Conservation (phyloP, 2,888 invertebrate genomes). For the Drosophila paramelanica region DNA sequence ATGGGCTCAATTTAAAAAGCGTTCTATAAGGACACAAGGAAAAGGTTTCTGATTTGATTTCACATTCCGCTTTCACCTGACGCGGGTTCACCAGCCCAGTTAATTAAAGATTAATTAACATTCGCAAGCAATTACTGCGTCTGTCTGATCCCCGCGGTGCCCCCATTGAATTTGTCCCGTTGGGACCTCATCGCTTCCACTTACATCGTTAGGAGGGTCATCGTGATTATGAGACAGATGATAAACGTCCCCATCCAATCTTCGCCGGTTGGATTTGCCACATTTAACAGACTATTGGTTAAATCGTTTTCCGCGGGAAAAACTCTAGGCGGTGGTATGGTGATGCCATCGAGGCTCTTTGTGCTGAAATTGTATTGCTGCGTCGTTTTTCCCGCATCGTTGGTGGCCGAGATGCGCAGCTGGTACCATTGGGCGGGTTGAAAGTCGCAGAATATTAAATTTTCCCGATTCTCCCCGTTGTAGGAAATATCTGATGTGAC, state of each 20-base stretch:
- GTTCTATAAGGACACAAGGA: not conserved
- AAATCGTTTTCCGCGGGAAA: slow-evolving; percentile 84
- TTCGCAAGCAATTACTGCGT: slow-evolving; percentile 54
- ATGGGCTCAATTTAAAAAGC: slow-evolving; percentile 2
- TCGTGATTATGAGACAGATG: slow-evolving; percentile 83
- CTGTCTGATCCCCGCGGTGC: slow-evolving; percentile 1
- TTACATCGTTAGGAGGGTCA: slow-evolving; percentile 83
- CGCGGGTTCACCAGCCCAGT: slow-evolving; percentile 22
- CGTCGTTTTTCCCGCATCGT: slow-evolving; percentile 88
- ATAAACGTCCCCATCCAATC: slow-evolving; percentile 84
- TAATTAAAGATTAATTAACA: slow-evolving; percentile 69
- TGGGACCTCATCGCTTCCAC: slow-evolving; percentile 45
- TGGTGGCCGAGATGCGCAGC: slow-evolving; percentile 87
- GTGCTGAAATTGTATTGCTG: slow-evolving; percentile 88
- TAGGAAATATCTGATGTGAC: slow-evolving; percentile 85
- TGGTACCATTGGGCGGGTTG: slow-evolving; percentile 87
- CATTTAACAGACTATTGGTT: slow-evolving; percentile 84
- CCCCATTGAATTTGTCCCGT: slow-evolving; percentile 47
- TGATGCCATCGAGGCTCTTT: slow-evolving; percentile 86
- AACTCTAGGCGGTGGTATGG: slow-evolving; percentile 83
- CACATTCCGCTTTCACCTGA: slow-evolving; percentile 5
- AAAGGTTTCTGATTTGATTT: slow-evolving; percentile 30
- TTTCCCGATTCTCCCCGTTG: slow-evolving; percentile 84
- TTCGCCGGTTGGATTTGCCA: slow-evolving; percentile 82
- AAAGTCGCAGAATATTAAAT: slow-evolving; percentile 86